These are phyloP conservation scores for Dasypolia templi DNA, from an alignment of 2,888 invertebrate species.

Conservation along the genomic window DNA sequence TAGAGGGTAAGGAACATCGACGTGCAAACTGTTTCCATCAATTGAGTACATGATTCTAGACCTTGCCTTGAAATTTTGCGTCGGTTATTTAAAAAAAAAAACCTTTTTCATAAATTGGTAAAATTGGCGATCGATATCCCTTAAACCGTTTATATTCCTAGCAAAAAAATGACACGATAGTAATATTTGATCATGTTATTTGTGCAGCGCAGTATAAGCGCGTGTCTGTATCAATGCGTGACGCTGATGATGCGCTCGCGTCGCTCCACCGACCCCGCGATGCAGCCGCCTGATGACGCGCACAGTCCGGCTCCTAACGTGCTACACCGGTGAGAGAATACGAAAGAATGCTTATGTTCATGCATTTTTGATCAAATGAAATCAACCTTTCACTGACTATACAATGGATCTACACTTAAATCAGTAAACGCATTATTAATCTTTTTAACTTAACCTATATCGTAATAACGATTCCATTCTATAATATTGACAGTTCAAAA, in stretches of 20 bases:
- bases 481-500: neutral
- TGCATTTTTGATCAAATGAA: too few species aligned
- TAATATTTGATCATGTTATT: constrained; percentile 9
- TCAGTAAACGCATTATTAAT: neutral
- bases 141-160: neutral
- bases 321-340: constrained; percentile 73
- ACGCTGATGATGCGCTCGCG: constrained; percentile 84
- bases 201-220: constrained; percentile 85
- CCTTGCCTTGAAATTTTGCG: neutral
- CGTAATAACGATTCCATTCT: neutral
- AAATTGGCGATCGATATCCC: neutral
- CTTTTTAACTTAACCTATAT: neutral
- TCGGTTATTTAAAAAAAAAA: neutral
- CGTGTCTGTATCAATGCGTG: constrained; percentile 87
- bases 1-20: neutral
- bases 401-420: neutral
- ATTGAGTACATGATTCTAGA: neutral
- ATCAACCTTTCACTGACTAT: neutral
- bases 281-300: constrained; percentile 72
- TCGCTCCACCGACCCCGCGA: constrained; percentile 77
- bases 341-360: neutral
- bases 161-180: neutral
- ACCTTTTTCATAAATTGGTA: neutral
- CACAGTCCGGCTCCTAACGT: constrained; percentile 69
- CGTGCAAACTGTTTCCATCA: neutral